phyloP scores from a whole-genome alignment of 35 echinoderm and acorn worm genomes.

The Patiria miniata region DNA sequence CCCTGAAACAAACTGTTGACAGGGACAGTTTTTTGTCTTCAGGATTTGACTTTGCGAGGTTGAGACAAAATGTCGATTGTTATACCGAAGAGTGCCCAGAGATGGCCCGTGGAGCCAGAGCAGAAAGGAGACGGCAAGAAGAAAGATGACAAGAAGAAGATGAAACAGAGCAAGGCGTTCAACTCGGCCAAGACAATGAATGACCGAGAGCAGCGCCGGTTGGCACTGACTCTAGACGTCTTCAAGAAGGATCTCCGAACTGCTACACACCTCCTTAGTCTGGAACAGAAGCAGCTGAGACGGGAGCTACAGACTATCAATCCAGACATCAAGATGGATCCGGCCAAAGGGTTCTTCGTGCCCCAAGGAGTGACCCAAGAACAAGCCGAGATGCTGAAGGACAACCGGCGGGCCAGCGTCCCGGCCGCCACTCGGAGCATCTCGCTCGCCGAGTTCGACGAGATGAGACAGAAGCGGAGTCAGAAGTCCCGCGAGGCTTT shows the following conservation, averaged over 20 bases:
- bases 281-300: constrained; percentile 36
- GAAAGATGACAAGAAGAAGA: constrained; percentile 26
- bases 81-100: constrained; percentile 4
- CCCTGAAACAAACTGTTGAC: no score
- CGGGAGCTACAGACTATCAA: constrained; percentile 53
- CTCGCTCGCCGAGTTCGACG: constrained; percentile 59
- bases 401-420: constrained; percentile 9
- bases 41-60: no score
- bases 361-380: constrained; percentile 55
- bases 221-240: constrained; percentile 31
- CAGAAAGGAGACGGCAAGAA: constrained; percentile 34
- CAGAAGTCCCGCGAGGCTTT: not conserved
- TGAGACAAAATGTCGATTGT: not conserved
- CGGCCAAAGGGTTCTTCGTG: constrained; percentile 55
- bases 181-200: constrained; percentile 56
- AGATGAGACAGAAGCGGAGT: constrained; percentile 35
- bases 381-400: constrained; percentile 48
- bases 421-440: constrained; percentile 37
- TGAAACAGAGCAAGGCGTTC: constrained; percentile 49
- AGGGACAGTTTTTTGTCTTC: no score
- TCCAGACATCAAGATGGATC: constrained; percentile 49
- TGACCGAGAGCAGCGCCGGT: constrained; percentile 45
- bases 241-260: constrained; percentile 45
- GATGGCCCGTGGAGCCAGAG: constrained; percentile 7
- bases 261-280: constrained; percentile 27